These are phyloP conservation scores for Huso huso DNA, from an alignment of 2,797 vertebrate species.

Conservation along the genomic window DNA sequence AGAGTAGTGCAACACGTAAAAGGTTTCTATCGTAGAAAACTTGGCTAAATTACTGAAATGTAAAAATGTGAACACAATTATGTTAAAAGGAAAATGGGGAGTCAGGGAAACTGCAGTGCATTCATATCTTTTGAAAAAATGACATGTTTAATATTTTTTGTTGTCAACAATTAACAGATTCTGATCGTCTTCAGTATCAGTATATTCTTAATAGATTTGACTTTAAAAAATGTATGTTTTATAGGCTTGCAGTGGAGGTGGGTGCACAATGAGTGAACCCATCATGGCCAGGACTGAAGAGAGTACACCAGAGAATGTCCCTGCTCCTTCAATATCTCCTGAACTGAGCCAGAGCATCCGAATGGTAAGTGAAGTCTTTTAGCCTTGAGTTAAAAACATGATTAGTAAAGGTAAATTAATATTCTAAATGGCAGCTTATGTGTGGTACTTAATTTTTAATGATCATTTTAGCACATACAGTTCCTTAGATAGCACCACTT, in stretches of 20 bases:
- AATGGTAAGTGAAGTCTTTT: constrained; percentile 80
- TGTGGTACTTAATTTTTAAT: constrained; percentile 78
- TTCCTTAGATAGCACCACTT: constrained; percentile 39
- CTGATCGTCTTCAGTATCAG: too few relatives aligned
- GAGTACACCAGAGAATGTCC: constrained; percentile 70
- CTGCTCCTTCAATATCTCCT: constrained; percentile 78
- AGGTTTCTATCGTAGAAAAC: too few relatives aligned
- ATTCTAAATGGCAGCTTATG: constrained; percentile 74
- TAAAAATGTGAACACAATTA: too few relatives aligned
- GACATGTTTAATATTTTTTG: too few relatives aligned
- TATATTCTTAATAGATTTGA: too few relatives aligned
- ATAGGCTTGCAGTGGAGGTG: constrained; percentile 79
- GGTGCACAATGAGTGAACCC: constrained; percentile 65
- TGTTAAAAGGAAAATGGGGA: too few relatives aligned
- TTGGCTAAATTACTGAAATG: too few relatives aligned
- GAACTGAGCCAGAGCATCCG: constrained; percentile 72
- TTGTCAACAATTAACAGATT: too few relatives aligned
- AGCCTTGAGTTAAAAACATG: constrained; percentile 70
- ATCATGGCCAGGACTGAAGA: constrained; percentile 62
- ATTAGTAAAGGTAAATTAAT: constrained; percentile 76
- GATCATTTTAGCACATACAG: constrained; percentile 72
- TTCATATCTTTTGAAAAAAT: too few relatives aligned
- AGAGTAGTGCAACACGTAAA: too few relatives aligned
- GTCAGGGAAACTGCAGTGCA: too few relatives aligned
- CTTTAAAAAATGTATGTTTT: background rate